These are phyloP conservation scores for Clunio marinus DNA, from an alignment of 2,888 invertebrate species.

Conservation along the genomic window DNA sequence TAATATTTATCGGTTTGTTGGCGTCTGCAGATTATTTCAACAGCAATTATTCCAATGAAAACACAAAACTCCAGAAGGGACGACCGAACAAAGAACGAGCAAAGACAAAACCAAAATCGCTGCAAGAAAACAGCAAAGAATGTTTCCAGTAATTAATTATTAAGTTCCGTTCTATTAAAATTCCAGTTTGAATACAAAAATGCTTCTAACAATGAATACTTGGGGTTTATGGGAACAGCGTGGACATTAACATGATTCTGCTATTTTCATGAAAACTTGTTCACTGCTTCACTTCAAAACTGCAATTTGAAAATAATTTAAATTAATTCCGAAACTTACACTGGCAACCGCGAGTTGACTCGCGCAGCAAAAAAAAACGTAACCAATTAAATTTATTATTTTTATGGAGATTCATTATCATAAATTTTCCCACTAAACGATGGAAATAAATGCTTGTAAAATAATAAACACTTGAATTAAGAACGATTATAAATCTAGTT, in stretches of 20 bases:
- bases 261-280: too few relatives aligned
- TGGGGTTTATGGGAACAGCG: not conserved
- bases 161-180: constrained; percentile 5
- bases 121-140: constrained; percentile 3
- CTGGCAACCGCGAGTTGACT: too few relatives aligned
- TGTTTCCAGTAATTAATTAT: constrained; percentile 12
- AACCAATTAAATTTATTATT: constrained; percentile 21
- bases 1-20: constrained; percentile 37
- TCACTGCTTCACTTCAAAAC: too few relatives aligned
- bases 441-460: constrained; percentile 22
- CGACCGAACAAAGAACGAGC: too few relatives aligned
- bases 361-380: too few relatives aligned
- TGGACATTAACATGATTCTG: not conserved
- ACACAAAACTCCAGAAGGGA: not conserved
- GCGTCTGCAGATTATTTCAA: constrained; percentile 31
- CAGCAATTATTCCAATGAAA: constrained; percentile 18
- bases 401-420: constrained; percentile 17
- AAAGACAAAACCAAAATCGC: constrained; percentile 9
- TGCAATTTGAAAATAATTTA: too few relatives aligned
- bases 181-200: too few relatives aligned
- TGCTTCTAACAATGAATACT: constrained; percentile 6
- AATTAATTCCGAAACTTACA: too few relatives aligned
- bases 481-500: not conserved
- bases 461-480: constrained; percentile 21
- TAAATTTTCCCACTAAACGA: constrained; percentile 23